These are phyloP conservation scores for Tenthredo mesomela DNA, from an alignment of 2,888 invertebrate genomes.

Conservation along the genomic window DNA sequence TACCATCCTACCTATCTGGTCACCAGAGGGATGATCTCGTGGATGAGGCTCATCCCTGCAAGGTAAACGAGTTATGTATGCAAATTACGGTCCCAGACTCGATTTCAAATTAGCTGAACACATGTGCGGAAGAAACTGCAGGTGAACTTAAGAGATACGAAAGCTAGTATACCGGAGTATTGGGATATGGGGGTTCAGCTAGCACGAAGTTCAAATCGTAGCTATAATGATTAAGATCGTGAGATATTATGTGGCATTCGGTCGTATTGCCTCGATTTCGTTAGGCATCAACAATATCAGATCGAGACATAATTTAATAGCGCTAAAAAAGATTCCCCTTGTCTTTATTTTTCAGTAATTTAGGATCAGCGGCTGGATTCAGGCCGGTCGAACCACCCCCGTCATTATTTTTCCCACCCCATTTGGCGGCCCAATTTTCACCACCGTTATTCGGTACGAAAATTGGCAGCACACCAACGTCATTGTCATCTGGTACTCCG, in stretches of 20 bases:
- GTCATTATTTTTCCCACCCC: conserved; percentile 91
- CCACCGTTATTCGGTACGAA: conserved; percentile 86
- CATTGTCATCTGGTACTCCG: conserved; percentile 73
- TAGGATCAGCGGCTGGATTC: conserved; percentile 81
- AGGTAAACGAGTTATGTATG: conserved; percentile 19
- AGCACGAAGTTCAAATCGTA: background rate
- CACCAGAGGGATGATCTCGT: background rate
- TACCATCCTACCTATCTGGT: background rate
- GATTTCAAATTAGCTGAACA: background rate
- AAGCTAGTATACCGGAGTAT: background rate
- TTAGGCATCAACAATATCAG: conserved; percentile 35
- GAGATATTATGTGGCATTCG: background rate
- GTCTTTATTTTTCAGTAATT: conserved; percentile 75
- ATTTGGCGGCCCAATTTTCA: conserved; percentile 88
- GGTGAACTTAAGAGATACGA: background rate
- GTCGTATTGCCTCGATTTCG: conserved; percentile 1
- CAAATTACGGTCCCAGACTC: background rate
- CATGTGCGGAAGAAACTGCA: background rate
- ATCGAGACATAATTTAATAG: conserved; percentile 49
- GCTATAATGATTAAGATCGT: background rate
- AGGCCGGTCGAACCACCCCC: conserved; percentile 80
- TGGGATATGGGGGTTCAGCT: too few species aligned
- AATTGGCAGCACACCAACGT: conserved; percentile 78
- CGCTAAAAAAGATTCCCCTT: conserved; percentile 53
- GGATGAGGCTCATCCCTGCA: conserved; percentile 18